phyloP scores from a whole-genome alignment of 2,888 invertebrate species.

The Lasioglossum marginatum region DNA sequence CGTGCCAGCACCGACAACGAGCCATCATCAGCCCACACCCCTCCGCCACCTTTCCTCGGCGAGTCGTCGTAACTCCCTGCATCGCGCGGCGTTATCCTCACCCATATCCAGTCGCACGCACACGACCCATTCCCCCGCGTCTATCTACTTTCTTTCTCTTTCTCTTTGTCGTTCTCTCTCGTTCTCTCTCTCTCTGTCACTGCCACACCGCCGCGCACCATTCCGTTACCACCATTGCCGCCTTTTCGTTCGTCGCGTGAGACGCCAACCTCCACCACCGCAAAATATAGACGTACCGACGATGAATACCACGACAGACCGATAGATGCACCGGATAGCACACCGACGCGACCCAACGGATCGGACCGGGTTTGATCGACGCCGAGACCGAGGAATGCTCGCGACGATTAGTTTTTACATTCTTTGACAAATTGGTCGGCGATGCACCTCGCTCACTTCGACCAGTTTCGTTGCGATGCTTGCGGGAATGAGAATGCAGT shows the following conservation, averaged over 20 bases:
- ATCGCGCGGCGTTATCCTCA: conserved; percentile 53
- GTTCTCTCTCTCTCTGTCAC: not conserved
- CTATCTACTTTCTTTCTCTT: not conserved
- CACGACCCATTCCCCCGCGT: conserved; percentile 39
- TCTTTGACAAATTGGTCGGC: not conserved
- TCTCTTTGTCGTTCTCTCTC: too few relatives aligned
- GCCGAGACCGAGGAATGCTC: conserved; percentile 43
- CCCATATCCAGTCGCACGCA: conserved; percentile 58
- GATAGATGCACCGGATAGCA: not conserved
- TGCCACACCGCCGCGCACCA: conserved; percentile 6
- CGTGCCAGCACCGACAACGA: conserved; percentile 55
- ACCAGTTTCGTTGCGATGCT: not conserved
- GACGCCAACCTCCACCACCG: conserved; percentile 20
- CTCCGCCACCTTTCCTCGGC: conserved; percentile 42
- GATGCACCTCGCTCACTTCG: not conserved
- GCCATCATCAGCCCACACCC: conserved; percentile 54
- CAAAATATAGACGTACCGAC: not conserved
- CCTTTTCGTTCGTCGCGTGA: conserved; percentile 43
- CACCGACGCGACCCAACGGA: not conserved
- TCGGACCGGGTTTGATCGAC: conserved; percentile 47
- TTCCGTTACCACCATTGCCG: conserved; percentile 27
- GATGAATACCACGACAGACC: not conserved
- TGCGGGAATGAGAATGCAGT: not conserved
- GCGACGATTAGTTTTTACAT: not conserved
- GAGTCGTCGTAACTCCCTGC: conserved; percentile 59